Percentiles rank a stretch among this genome's conserved stretches.
Evolutionary conservation across 1,140 invertebrate genomes (phyloP).

Genomic region (Cryptotermes secundus): DNA sequence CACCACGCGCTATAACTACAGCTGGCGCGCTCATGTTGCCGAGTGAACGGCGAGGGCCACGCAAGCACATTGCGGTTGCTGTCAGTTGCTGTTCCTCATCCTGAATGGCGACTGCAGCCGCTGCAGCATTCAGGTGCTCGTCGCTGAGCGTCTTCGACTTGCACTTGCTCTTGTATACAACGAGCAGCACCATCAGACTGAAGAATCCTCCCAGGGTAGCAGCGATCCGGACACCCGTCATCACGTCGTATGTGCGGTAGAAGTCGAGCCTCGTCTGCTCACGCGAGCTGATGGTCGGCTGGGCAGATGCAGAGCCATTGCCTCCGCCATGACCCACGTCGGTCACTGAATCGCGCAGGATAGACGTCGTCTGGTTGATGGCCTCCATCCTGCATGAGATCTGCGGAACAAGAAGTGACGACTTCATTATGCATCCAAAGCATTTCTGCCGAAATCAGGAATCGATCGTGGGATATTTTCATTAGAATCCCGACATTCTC

Average conservation of each 20-base stretch:
- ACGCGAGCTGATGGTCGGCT: slow-evolving; percentile 40
- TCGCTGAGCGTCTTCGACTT: slow-evolving; percentile 55
- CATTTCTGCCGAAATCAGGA: no score
- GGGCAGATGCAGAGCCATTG: not conserved
- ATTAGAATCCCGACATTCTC: no score
- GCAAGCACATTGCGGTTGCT: not conserved
- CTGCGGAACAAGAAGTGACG: not conserved
- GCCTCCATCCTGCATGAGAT: not conserved
- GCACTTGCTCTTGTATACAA: slow-evolving; percentile 80
- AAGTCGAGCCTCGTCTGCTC: slow-evolving; percentile 72
- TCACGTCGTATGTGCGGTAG: slow-evolving; percentile 87
- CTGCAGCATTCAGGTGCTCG: slow-evolving; percentile 56
- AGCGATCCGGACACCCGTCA: slow-evolving; percentile 84
- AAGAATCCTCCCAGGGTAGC: slow-evolving; percentile 86
- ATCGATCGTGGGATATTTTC: no score
- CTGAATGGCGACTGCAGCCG: slow-evolving; percentile 65
- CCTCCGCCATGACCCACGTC: not conserved
- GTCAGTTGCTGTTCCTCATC: slow-evolving; percentile 63
- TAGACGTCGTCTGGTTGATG: not conserved
- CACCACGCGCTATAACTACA: not conserved
- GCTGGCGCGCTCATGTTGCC: slow-evolving; percentile 36
- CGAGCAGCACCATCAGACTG: slow-evolving; percentile 80
- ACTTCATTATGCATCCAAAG: no score
- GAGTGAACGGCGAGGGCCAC: slow-evolving; percentile 31
- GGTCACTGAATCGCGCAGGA: no score